Base-by-base conservation (phyloP, 2,888 invertebrate genomes). In the Schizotus pectinicornis region DNA sequence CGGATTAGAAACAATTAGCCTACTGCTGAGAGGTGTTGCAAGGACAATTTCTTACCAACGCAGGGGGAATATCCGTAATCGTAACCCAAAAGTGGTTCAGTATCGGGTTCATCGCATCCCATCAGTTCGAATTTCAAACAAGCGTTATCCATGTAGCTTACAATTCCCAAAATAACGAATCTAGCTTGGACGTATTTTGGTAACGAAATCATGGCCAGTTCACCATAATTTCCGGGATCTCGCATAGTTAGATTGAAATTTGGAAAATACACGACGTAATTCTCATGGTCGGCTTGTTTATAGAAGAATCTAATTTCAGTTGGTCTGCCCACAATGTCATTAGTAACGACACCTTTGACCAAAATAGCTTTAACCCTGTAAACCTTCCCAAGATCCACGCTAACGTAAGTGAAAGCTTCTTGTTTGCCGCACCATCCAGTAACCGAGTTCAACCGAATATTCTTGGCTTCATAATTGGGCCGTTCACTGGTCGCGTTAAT, bases 361-460 rank as follows among this genome's bases (percentile, higher is more conserved):
- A 95, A 82, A 68, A 95, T 94, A 12, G 94, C 95, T 80, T 95
- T 95, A 0, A 96, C 92, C 67, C 95, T 86, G 77, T 90, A 93
- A n/a, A 95, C 89, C 80, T 92, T 90, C 36, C 96, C 96, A 62
- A 98, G 84, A 79, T 98, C 97, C 0, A 98, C 95, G 73, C 94
- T 95, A 6, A 96, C 93, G 72, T 96, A 97, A 0, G 96, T 96
- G 74, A 97, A 96, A 0, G 95, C 92, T 81, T 97, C 97, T 81
- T 94, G 92, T 73, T 95, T 95, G n/a, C 94, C 94, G 79, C 95
- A 95, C 95, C 95, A 96, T 11, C 95, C 95, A 41, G 95, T 95
- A 2, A 94, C 95, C 0, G 95, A 95, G 76, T 94, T 95, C 33
- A 96, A 81, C 31, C 95, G 85, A 7, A 95, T 89, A 74, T 95